These are phyloP conservation scores for Bambusicola thoracicus DNA, from an alignment of 2,113 vertebrate species.

Conservation along the genomic window DNA sequence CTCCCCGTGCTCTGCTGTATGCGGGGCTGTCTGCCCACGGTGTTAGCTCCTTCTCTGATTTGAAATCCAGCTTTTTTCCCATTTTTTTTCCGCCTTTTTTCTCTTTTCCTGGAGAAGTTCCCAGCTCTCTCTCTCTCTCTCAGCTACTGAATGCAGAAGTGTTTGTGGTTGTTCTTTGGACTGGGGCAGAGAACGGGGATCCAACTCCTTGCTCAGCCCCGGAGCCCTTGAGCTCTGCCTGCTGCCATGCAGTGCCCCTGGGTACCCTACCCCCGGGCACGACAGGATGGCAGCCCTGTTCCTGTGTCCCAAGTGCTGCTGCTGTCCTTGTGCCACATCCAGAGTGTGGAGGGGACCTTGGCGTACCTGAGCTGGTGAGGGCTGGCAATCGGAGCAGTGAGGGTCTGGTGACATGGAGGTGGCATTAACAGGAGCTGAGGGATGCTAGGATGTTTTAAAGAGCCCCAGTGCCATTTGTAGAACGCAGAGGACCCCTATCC, in stretches of 20 bases:
- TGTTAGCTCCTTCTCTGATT: not conserved
- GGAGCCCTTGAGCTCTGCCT: fast-evolving
- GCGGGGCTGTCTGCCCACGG: not conserved
- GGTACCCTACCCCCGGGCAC: not conserved
- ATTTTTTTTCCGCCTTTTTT: not conserved
- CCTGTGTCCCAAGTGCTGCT: not conserved
- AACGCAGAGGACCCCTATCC: not conserved
- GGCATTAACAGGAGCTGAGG: not conserved
- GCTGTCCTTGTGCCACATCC: not conserved
- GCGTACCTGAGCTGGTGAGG: not conserved
- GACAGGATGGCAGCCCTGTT: not conserved
- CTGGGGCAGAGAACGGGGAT: not conserved
- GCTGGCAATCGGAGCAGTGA: not conserved
- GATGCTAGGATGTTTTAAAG: not conserved
- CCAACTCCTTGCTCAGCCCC: not conserved
- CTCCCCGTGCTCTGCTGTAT: not conserved
- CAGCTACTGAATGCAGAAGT: slow-evolving; percentile 15
- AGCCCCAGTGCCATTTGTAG: not conserved
- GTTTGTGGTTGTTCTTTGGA: slow-evolving; percentile 14
- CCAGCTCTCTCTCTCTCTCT: not conserved
- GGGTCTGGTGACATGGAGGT: not conserved
- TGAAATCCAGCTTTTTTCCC: slow-evolving; percentile 13
- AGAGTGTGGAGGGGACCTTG: not conserved
- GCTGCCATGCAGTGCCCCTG: fast-evolving
- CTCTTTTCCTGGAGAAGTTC: slow-evolving; percentile 10